Base-by-base conservation (phyloP, 2,888 invertebrate genomes). In the Callyntrura sp. region DNA sequence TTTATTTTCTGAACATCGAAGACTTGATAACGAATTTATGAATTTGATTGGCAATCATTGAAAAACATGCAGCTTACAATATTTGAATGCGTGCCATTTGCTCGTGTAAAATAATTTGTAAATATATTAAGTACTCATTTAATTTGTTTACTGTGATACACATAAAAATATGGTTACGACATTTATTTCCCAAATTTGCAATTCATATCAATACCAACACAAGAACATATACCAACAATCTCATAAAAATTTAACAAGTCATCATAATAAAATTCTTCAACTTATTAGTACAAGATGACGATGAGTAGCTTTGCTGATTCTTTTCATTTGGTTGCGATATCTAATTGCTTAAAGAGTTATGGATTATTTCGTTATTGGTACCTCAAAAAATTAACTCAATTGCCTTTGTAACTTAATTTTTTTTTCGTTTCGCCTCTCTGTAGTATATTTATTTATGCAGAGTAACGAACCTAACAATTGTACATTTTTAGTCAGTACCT, bases 231-330 rank as follows among this genome's bases (percentile, higher is more conserved):
- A 45, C 20, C 20, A 23, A 48, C 23, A 73, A 73, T 73, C 73
- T 73, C 73, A 73, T 73, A 45, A 73, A 73, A 73, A 73, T 20
- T 48, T 45, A 45, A 23, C 73, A 73, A 73, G 48, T 73, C 23
- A 48, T 48, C 20, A 73, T 20, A 23, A 20, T n/a, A 17, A 73
- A 73, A 48, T 11, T 23, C 48, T 73, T 23, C 3, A 45, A 43
- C 6, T 28, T 35, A 28, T 28, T 35, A 4, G 35, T 35, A 35
- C 0, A 14, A 68, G 28, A 28, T 28, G 5, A 62, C 20, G 60
- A 62, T 62, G 60, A 28, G 35, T 68, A 68, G 65, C 65, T 35
- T 28, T 68, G 28, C 17, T 12, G 35, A 35, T 68, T 68, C 17
- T 68, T 68, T 14, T n/a, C n/a, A n/a, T n/a, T n/a, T 68, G 65